These are phyloP conservation scores for Mylabris phalerata DNA, from an alignment of 1,140 invertebrate genomes.

Conservation along the genomic window DNA sequence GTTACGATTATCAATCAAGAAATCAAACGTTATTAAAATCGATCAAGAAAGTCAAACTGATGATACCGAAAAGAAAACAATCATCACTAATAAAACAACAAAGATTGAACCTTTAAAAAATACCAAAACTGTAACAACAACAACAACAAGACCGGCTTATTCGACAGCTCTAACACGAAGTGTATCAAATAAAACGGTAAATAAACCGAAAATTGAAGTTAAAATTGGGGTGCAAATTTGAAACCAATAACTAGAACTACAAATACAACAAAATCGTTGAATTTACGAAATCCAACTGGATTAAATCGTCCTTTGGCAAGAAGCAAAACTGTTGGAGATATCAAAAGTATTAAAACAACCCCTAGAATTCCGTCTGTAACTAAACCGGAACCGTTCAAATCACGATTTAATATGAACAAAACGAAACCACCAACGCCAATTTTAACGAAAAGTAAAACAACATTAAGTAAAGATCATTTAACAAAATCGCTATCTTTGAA, in stretches of 20 bases:
- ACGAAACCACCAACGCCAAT: neutral
- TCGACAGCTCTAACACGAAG: constrained; percentile 43
- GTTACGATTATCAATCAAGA: constrained; percentile 43
- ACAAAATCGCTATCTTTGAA: constrained; percentile 27
- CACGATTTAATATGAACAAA: neutral
- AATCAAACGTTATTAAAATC: constrained; percentile 37
- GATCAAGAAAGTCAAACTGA: constrained; percentile 30
- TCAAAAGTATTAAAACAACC: constrained; percentile 26
- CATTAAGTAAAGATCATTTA: constrained; percentile 26
- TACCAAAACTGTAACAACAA: constrained; percentile 12
- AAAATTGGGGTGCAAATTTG: constrained; percentile 22
- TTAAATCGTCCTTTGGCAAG: constrained; percentile 34
- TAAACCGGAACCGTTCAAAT: neutral
- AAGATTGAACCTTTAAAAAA: constrained; percentile 22
- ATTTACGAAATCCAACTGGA: neutral
- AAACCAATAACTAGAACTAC: neutral
- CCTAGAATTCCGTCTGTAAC: neutral
- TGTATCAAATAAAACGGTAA: constrained; percentile 39
- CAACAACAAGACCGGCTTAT: constrained; percentile 40
- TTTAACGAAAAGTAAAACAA: constrained; percentile 29
- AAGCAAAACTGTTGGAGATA: constrained; percentile 53
- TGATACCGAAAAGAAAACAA: constrained; percentile 20
- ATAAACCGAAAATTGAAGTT: constrained; percentile 44
- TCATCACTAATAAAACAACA: constrained; percentile 8
- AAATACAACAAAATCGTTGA: neutral